Percentiles rank a stretch among this genome's conserved stretches.
phyloP scores from a whole-genome alignment of 2,113 vertebrate species.

The Harpagus bidentatus region DNA sequence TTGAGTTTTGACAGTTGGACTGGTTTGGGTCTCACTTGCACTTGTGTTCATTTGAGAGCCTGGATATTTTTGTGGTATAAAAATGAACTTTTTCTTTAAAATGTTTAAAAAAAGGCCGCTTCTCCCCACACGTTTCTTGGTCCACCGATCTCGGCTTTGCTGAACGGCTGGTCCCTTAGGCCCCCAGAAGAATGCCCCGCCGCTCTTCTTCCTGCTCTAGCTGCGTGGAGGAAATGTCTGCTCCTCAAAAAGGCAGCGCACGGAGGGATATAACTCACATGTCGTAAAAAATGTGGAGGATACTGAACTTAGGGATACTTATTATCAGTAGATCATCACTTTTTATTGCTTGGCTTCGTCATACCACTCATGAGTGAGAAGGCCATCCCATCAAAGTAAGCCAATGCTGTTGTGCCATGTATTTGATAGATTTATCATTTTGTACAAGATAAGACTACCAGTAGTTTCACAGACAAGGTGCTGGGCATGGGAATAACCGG shows the following conservation, averaged over 20 bases:
- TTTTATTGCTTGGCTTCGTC: conserved; percentile 2
- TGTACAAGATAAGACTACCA: neutral
- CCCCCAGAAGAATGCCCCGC: neutral
- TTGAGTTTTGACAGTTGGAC: conserved; percentile 37
- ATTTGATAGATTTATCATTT: neutral
- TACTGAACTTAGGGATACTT: neutral
- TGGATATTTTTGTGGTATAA: conserved; percentile 29
- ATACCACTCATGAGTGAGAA: neutral
- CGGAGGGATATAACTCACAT: neutral
- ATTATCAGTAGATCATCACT: neutral
- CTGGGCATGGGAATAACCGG: neutral
- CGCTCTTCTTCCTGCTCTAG: neutral
- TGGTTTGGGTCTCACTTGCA: neutral
- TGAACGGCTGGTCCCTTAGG: neutral
- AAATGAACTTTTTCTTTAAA: neutral
- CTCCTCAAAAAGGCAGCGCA: neutral
- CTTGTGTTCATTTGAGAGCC: neutral
- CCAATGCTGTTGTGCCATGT: neutral
- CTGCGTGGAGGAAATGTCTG: neutral
- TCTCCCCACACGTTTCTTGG: neutral
- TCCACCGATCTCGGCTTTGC: neutral
- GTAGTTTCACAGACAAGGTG: neutral
- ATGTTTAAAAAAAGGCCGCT: neutral
- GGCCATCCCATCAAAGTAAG: neutral
- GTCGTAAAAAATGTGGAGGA: neutral